These are phyloP conservation scores for Champsocephalus esox DNA, from an alignment of 2,797 vertebrate species.

Conservation along the genomic window DNA sequence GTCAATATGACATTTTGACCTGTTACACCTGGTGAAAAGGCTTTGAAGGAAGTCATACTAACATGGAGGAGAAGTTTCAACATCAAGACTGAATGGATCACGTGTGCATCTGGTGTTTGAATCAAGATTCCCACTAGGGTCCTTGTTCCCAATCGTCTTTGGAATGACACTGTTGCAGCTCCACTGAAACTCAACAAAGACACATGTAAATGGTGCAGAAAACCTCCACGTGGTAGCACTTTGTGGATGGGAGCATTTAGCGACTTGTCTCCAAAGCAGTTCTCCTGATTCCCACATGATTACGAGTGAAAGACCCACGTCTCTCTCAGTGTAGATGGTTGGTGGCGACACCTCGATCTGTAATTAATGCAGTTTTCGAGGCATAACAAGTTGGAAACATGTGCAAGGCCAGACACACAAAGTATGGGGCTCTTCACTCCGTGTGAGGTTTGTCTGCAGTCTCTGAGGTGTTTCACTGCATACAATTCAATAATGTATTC, in stretches of 20 bases:
- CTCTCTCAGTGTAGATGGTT: constrained; percentile 21
- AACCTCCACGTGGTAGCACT: constrained; percentile 68
- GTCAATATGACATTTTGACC: constrained; percentile 4
- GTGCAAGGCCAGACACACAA: constrained; percentile 12
- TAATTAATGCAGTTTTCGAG: constrained; percentile 54
- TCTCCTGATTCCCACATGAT: constrained; percentile 38
- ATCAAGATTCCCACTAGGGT: constrained; percentile 33
- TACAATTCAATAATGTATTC: constrained; percentile 15
- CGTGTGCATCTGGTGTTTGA: constrained; percentile 55
- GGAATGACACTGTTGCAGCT: constrained; percentile 67
- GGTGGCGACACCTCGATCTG: constrained; percentile 50
- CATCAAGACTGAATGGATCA: constrained; percentile 30
- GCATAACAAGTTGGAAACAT: constrained; percentile 20
- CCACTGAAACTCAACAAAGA: constrained; percentile 69
- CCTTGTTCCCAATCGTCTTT: constrained; percentile 47
- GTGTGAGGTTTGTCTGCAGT: constrained; percentile 20
- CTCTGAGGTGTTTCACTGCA: constrained; percentile 29
- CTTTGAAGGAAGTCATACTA: background rate
- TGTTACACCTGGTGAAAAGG: constrained; percentile 9
- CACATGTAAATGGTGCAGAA: constrained; percentile 47
- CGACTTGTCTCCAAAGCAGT: constrained; percentile 47
- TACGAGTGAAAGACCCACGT: constrained; percentile 40
- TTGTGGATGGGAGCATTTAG: constrained; percentile 62
- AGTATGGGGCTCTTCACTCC: background rate
- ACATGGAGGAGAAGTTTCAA: constrained; percentile 23